Evolutionary conservation across 2,888 invertebrate genomes (phyloP), one percentile per base, ranked within the genome.

Genomic region (Oegoconia quadripuncta): DNA sequence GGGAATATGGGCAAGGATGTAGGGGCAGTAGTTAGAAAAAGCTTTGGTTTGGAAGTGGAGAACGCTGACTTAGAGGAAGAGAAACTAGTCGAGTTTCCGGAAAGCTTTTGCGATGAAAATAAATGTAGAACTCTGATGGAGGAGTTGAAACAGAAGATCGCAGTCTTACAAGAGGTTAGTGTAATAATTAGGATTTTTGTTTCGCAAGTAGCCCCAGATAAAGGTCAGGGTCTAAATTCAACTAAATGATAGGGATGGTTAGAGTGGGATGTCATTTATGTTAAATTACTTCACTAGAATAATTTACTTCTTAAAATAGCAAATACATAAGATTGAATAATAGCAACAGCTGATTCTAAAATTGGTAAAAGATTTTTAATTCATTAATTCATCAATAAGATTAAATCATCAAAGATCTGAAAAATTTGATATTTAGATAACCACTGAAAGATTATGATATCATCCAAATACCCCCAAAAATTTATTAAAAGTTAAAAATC

Each of bases 321-420:
- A 78, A 91, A 91, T 44, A 91, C 91, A 79, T 91, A 91, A 1
- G 91, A 81, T 89, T 91, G 91, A 87, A 91, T 92, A 45, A 91
- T 52, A 0, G 90, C 76, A n/a, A 91, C 91, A 18, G 89, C 88
- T 39, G 84, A 76, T 80, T 91, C 91, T 74, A 91, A 60, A 31
- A 78, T 75, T 79, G 90, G 64, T 60, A 91, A 46, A 51, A 87
- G 33, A 51, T 86, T 74, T 89, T 90, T 89, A 31, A 69, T 64
- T n/a, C 33, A 11, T 17, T 34, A 6, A 8, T 23, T 23, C 23
- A 20, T n/a, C 22, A 9, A 22, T 22, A 22, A 7, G 22, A 22
- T 8, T 7, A 22, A 22, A 22, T 22, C 8, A 9, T 22, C 22
- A 9, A 22, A 7, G 22, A 22, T 22, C 22, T 22, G 2, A 22